These are phyloP conservation scores for Scomber japonicus DNA, from an alignment of 2,113 vertebrate genomes.

Conservation along the genomic window DNA sequence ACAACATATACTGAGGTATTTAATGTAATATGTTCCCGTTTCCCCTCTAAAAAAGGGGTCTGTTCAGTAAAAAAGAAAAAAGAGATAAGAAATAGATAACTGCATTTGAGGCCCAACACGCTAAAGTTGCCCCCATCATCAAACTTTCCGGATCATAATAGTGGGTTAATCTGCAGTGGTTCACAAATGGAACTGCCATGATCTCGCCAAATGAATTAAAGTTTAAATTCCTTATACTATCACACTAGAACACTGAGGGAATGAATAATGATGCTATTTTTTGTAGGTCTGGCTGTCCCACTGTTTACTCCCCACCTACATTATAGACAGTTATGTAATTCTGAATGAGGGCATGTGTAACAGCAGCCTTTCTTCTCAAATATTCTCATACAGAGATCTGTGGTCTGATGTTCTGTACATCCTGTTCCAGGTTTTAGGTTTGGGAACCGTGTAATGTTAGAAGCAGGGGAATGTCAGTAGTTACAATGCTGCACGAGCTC, in stretches of 20 bases:
- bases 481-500: constrained; percentile 35
- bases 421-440: constrained; percentile 30
- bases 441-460: constrained; percentile 19
- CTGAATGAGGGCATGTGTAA: constrained; percentile 39
- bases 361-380: constrained; percentile 42
- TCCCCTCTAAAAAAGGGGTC: neutral
- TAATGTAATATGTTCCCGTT: neutral
- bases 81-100: neutral
- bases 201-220: constrained; percentile 20
- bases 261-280: neutral
- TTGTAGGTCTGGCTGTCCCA: constrained; percentile 11
- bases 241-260: neutral
- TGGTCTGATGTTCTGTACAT: constrained; percentile 49
- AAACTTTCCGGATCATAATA: constrained; percentile 64
- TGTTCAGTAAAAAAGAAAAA: neutral
- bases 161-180: constrained; percentile 21
- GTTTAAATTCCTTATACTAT: neutral
- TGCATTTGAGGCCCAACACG: neutral
- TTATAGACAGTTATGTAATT: constrained; percentile 74
- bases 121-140: constrained; percentile 53
- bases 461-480: constrained; percentile 33
- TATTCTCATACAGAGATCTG: constrained; percentile 18
- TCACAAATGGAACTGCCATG: neutral
- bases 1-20: neutral
- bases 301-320: constrained; percentile 49